Conservation (phyloP, 1,140 invertebrate genomes). For the Macrocentrus cingulum region DNA sequence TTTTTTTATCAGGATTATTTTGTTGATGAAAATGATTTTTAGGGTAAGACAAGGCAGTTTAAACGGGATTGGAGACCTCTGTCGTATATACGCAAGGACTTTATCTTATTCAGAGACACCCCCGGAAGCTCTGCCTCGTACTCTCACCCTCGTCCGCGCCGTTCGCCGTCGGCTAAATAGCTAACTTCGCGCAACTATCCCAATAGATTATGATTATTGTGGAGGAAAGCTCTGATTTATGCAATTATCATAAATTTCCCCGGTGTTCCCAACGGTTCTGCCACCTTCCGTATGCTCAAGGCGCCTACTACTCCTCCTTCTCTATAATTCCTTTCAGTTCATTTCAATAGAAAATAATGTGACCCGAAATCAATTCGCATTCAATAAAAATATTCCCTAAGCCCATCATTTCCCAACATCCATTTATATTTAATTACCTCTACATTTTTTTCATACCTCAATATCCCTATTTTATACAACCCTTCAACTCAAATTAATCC, state of each 20-base stretch:
- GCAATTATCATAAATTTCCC: constrained; percentile 59
- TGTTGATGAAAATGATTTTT: constrained; percentile 3
- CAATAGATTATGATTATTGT: constrained; percentile 61
- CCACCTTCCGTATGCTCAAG: constrained; percentile 53
- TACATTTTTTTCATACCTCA: too few species aligned
- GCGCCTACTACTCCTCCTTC: constrained; percentile 38
- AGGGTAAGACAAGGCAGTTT: not conserved
- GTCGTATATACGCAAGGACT: constrained; percentile 41
- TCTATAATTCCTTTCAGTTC: constrained; percentile 45
- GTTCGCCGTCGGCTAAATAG: constrained; percentile 57
- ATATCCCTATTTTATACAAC: too few species aligned
- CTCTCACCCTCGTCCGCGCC: constrained; percentile 37
- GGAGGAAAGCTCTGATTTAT: constrained; percentile 60
- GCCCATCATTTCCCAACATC: too few species aligned
- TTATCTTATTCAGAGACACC: constrained; percentile 49
- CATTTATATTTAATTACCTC: too few species aligned
- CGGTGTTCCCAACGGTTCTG: constrained; percentile 36
- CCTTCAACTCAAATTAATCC: too few species aligned
- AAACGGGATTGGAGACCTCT: constrained; percentile 8
- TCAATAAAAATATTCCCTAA: constrained; percentile 32
- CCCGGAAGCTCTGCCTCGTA: constrained; percentile 21
- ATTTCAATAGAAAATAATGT: constrained; percentile 57
- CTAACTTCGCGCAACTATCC: constrained; percentile 59
- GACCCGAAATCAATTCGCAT: constrained; percentile 18
- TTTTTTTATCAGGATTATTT: not conserved